phyloP scores from a whole-genome alignment of 2,113 vertebrate species.

The Lagopus leucura region DNA sequence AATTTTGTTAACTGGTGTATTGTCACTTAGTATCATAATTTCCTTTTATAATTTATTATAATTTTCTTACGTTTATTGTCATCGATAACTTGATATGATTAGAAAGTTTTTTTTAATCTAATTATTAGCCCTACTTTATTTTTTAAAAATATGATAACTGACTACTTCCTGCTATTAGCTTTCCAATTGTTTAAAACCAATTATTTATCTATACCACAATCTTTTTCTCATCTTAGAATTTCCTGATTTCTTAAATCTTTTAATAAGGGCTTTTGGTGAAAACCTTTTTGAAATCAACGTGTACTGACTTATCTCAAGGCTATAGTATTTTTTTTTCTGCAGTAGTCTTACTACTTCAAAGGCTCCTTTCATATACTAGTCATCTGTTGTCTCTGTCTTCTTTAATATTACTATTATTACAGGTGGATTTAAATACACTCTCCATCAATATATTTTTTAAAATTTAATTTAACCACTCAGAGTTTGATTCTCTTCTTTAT shows the following conservation, averaged over 20 bases:
- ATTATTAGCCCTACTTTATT: accelerated
- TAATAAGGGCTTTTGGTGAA: neutral
- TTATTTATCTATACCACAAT: neutral
- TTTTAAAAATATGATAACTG: neutral
- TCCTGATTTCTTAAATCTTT: neutral
- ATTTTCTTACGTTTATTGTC: neutral
- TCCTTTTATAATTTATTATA: neutral
- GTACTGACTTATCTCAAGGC: neutral
- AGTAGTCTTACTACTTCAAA: neutral
- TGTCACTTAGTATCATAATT: neutral
- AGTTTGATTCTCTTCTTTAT: neutral
- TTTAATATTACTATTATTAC: neutral
- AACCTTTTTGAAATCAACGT: neutral
- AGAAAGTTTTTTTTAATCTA: neutral
- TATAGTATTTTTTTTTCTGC: neutral
- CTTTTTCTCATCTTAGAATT: neutral
- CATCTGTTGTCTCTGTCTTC: neutral
- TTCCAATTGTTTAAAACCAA: neutral
- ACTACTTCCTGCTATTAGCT: neutral
- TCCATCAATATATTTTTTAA: neutral
- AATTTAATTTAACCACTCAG: neutral
- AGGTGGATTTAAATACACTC: neutral
- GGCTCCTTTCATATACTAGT: neutral
- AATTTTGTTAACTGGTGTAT: neutral
- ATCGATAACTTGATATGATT: neutral